Evolutionary conservation across 2,113 vertebrate species (phyloP).

Genomic region (Corvus cornix): DNA sequence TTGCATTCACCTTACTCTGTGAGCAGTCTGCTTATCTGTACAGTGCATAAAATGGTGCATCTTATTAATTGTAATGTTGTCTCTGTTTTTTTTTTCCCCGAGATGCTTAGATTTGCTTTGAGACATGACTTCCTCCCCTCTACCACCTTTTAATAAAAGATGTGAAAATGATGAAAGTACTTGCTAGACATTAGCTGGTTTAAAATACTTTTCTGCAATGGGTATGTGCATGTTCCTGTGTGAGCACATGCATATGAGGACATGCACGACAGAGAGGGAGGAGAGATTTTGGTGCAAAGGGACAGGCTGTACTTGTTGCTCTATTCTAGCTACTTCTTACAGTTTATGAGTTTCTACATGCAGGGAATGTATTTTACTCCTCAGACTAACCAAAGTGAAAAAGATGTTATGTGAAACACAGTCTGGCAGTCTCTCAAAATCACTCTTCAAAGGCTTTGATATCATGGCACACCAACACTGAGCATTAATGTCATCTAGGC

Average conservation of each 20-base stretch:
- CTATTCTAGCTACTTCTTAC: background rate
- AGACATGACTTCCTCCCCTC: background rate
- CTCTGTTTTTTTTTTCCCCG: background rate
- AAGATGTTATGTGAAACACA: background rate
- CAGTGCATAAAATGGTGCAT: background rate
- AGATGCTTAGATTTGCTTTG: background rate
- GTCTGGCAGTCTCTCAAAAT: background rate
- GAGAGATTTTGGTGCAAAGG: background rate
- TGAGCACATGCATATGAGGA: fast-evolving
- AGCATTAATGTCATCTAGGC: background rate
- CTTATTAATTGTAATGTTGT: background rate
- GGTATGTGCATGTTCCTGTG: background rate
- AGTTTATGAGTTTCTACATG: background rate
- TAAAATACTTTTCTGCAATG: background rate
- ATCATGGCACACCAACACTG: background rate
- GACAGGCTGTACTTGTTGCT: background rate
- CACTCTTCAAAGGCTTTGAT: background rate
- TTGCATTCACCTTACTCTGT: background rate
- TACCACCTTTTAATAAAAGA: background rate
- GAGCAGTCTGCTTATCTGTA: background rate
- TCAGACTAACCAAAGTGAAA: background rate
- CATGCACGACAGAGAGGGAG: background rate
- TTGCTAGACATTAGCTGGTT: background rate
- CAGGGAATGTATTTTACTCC: background rate
- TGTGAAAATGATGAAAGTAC: background rate